phyloP scores from a whole-genome alignment of 2,888 invertebrate genomes.

The Drosophila robusta region DNA sequence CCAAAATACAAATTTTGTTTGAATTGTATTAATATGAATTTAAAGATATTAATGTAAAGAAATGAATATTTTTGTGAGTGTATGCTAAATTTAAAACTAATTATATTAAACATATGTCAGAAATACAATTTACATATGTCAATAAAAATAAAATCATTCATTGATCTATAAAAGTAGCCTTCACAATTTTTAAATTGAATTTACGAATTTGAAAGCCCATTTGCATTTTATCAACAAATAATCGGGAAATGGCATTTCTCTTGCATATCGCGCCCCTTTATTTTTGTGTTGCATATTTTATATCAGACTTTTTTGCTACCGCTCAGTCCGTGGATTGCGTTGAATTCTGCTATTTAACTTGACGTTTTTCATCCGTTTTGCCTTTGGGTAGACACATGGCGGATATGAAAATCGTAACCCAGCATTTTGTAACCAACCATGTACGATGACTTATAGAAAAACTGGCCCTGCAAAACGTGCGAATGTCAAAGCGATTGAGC shows the following conservation, averaged over 20 bases:
- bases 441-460: constrained; percentile 40
- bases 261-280: constrained; percentile 3
- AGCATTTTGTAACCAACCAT: constrained; percentile 30
- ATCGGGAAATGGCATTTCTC: constrained; percentile 18
- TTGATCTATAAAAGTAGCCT: not conserved
- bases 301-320: constrained; percentile 7
- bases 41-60: too few relatives aligned
- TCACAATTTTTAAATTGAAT: constrained; percentile 13
- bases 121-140: too few relatives aligned
- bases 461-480: constrained; percentile 41
- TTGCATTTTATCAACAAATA: constrained; percentile 20
- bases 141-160: not conserved
- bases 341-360: constrained; percentile 36
- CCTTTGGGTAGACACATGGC: constrained; percentile 23
- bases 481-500: constrained; percentile 36
- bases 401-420: constrained; percentile 44
- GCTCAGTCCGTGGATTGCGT: constrained; percentile 12
- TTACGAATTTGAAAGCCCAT: constrained; percentile 6
- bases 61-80: too few relatives aligned
- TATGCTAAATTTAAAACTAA: too few relatives aligned
- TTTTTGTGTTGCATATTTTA: constrained; percentile 21
- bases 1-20: too few relatives aligned
- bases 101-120: too few relatives aligned
- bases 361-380: constrained; percentile 35
- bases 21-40: too few relatives aligned